Evolutionary conservation across 2,888 invertebrate genomes (phyloP).

Genomic region (Epiblema foenella): DNA sequence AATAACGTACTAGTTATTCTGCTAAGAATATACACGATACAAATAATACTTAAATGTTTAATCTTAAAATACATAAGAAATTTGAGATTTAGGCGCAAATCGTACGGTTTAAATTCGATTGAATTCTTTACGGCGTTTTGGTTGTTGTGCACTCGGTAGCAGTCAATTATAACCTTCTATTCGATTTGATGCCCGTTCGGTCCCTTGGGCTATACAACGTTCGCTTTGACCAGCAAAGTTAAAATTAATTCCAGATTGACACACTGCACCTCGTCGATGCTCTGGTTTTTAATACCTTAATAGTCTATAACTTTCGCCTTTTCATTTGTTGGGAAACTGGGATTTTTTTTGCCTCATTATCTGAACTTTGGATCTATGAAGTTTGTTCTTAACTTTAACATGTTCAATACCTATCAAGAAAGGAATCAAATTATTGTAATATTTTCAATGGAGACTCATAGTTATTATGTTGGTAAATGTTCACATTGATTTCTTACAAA

Average conservation of each 20-base stretch:
- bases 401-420: not conserved
- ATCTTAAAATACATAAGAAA: constrained; percentile 54
- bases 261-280: constrained; percentile 72
- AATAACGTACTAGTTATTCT: constrained; percentile 70
- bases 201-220: constrained; percentile 73
- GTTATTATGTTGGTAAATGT: too few species aligned
- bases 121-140: constrained; percentile 56
- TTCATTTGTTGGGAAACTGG: constrained; percentile 5
- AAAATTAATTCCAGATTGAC: constrained; percentile 83
- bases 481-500: not conserved
- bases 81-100: constrained; percentile 46
- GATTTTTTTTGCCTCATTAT: constrained; percentile 11
- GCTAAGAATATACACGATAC: constrained; percentile 69
- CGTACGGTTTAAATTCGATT: constrained; percentile 67
- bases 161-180: constrained; percentile 82
- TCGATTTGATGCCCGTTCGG: constrained; percentile 78
- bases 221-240: constrained; percentile 79
- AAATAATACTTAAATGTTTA: constrained; percentile 55
- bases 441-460: not conserved
- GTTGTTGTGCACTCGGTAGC: constrained; percentile 69
- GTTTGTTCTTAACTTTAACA: not conserved
- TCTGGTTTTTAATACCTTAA: constrained; percentile 69
- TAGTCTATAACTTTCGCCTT: constrained; percentile 15
- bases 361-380: not conserved
- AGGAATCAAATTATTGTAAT: too few species aligned